A percentile compares a stretch with the other conserved stretches of the same genome.
These are phyloP conservation scores for Pristionchus maxplancki DNA, from an alignment of 2,888 invertebrate species.

Conservation along the genomic window DNA sequence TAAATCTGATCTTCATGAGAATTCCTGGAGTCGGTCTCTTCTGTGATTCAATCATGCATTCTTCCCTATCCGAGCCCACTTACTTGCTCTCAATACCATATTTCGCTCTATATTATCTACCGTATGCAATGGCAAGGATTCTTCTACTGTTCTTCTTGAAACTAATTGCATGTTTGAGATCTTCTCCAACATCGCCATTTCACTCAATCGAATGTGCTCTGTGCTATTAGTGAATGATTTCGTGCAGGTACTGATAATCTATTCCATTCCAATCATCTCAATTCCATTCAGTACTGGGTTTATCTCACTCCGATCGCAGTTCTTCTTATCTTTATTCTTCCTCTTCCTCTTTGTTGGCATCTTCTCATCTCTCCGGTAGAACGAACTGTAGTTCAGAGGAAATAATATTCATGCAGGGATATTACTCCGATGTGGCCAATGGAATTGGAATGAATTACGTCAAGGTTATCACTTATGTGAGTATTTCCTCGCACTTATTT, in stretches of 20 bases:
- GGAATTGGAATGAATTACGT: conserved; percentile 45
- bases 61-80: background rate
- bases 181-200: background rate
- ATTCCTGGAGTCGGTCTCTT: conserved; percentile 34
- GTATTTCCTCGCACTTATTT: background rate
- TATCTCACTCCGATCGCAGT: conserved; percentile 33
- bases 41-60: conserved; percentile 33
- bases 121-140: conserved; percentile 29
- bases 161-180: background rate
- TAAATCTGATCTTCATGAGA: conserved; percentile 34
- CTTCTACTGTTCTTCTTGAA: no score
- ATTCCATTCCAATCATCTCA: background rate
- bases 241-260: background rate
- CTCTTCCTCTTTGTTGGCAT: conserved; percentile 38
- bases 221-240: background rate
- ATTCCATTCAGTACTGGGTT: background rate
- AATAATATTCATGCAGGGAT: background rate
- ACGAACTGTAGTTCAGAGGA: background rate
- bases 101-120: conserved; percentile 32
- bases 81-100: background rate
- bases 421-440: conserved; percentile 21
- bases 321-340: conserved; percentile 29
- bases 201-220: conserved; percentile 46
- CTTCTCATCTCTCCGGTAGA: conserved; percentile 26
- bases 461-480: conserved; percentile 23